phyloP scores from a whole-genome alignment of 30 jellyfish, hydroid and myxozoan species.

The Aurelia sp. region DNA sequence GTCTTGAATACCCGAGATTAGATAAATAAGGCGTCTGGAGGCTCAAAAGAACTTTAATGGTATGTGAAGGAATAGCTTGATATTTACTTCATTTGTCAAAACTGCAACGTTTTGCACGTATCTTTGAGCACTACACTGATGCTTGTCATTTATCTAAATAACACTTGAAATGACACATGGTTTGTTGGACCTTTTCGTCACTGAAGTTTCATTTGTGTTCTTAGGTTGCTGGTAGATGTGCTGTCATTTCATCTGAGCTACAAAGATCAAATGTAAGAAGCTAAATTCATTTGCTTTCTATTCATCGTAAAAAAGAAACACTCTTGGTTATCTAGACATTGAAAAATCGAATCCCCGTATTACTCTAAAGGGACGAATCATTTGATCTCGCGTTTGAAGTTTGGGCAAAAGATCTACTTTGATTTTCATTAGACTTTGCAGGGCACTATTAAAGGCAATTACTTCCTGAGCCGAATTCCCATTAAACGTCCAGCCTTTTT shows the following conservation, averaged over 20 bases:
- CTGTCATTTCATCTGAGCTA: constrained; percentile 25
- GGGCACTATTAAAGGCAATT: no score
- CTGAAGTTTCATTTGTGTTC: neutral
- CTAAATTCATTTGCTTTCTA: neutral
- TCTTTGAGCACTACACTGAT: neutral
- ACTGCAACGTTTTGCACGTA: neutral
- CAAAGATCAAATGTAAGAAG: constrained; percentile 43
- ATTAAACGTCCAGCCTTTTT: no score
- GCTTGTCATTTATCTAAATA: neutral
- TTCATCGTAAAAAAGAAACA: neutral
- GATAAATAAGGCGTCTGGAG: no score
- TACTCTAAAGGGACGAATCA: neutral
- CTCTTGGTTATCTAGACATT: neutral
- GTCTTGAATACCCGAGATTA: no score
- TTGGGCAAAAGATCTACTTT: no score
- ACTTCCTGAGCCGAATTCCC: no score
- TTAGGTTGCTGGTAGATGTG: constrained; percentile 53
- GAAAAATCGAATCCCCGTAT: neutral
- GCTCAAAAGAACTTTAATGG: no score
- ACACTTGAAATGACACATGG: no score
- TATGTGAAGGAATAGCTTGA: no score
- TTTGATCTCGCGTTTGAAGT: no score
- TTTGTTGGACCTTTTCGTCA: no score
- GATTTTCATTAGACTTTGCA: no score
- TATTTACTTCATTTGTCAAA: neutral